Conservation (phyloP, 2,888 invertebrate genomes). For the Rhogogaster chlorosoma region DNA sequence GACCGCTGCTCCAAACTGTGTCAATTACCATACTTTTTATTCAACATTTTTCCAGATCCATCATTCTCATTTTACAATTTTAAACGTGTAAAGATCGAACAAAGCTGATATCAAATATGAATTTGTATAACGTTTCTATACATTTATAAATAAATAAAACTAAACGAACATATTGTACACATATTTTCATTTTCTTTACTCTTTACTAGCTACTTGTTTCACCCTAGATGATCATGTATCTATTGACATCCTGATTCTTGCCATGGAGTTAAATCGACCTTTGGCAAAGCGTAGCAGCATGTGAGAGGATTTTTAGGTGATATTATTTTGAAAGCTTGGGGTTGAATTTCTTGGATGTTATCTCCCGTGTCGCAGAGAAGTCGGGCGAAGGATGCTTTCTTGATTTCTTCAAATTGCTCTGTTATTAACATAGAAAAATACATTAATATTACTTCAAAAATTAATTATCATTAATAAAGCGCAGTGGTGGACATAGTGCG, state of each 20-base stretch:
- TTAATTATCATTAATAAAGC: not conserved
- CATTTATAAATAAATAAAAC: constrained; percentile 11
- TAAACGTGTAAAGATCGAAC: not conserved
- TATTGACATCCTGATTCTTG: constrained; percentile 65
- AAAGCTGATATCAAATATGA: not conserved
- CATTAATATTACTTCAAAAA: not conserved
- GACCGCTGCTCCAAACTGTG: not conserved
- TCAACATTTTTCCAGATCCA: not conserved
- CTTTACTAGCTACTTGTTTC: not conserved
- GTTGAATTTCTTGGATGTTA: constrained; percentile 75
- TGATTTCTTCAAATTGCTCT: constrained; percentile 77
- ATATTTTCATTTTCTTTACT: not conserved
- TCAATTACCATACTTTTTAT: not conserved
- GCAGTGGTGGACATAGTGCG: not conserved
- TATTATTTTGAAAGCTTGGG: constrained; percentile 79
- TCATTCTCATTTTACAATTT: not conserved
- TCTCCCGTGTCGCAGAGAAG: constrained; percentile 77
- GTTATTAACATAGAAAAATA: constrained; percentile 55
- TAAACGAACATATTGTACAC: not conserved
- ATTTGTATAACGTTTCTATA: not conserved
- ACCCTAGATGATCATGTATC: constrained; percentile 36
- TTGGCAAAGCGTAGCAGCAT: constrained; percentile 73
- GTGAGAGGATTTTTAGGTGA: constrained; percentile 75
- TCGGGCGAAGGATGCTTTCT: constrained; percentile 75
- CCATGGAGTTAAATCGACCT: constrained; percentile 75